Percentiles rank a stretch among this genome's conserved stretches.
These are phyloP conservation scores for Drosophila auraria DNA, from an alignment of 1,140 invertebrate species.

Conservation along the genomic window DNA sequence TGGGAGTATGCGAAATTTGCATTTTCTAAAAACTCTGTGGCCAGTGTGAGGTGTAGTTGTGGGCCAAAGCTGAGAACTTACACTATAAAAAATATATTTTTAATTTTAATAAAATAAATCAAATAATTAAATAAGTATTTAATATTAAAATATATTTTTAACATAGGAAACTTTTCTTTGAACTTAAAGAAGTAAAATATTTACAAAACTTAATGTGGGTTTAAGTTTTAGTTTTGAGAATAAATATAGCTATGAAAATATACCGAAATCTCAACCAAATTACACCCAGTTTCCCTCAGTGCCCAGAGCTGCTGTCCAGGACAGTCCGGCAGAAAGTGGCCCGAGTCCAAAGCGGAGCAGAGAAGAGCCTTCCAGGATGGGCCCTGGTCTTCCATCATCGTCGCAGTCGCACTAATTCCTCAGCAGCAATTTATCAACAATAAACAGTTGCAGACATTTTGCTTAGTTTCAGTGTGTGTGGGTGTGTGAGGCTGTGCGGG, in stretches of 20 bases:
- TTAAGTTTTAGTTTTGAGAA: no score
- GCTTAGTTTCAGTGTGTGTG: constrained; percentile 51
- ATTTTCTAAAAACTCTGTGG: constrained; percentile 74
- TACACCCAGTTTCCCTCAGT: not conserved
- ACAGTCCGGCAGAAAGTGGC: constrained; percentile 36
- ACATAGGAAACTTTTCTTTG: no score
- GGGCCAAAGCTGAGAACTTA: constrained; percentile 6
- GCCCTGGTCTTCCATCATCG: constrained; percentile 76
- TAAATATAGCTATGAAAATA: not conserved
- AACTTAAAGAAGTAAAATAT: no score
- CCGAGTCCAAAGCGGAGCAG: constrained; percentile 21
- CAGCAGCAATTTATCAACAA: constrained; percentile 82
- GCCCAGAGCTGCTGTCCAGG: constrained; percentile 21
- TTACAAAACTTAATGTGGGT: no score
- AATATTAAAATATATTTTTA: no score
- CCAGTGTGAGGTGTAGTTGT: constrained; percentile 19
- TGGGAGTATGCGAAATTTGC: constrained; percentile 62
- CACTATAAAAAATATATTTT: not conserved
- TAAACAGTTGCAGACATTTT: constrained; percentile 83
- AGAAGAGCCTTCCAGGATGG: constrained; percentile 47
- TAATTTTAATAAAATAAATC: not conserved
- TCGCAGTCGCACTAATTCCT: constrained; percentile 80
- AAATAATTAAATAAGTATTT: no score
- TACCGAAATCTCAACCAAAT: not conserved
- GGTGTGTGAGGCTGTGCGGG: constrained; percentile 14